Evolutionary conservation across 2,888 invertebrate genomes (phyloP), one percentile per base, ranked within the genome.

Genomic region (Andricus quercusramuli): DNA sequence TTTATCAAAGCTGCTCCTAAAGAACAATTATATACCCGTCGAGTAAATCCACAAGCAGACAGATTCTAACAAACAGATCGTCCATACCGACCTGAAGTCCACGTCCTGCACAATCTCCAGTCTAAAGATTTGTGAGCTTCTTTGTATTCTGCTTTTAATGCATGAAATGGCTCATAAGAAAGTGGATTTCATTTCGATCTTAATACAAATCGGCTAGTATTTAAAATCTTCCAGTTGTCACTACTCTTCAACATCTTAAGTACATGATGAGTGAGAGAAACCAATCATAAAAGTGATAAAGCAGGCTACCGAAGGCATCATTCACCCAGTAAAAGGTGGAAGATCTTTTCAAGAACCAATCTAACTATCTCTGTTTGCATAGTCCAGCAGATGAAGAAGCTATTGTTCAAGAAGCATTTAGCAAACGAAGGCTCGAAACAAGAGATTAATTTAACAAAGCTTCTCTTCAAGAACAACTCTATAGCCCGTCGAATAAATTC

Each of bases 91-190:
- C 25, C 51, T 2, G 32, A 78, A 65, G 32, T 78, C 32, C 32
- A 66, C 51, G 66, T 78, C 47, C 65, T 78, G 78, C 51, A 66
- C 66, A 66, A 47, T 66, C 22, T 66, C 17, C 66, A 51, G 29
- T 41, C 41, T 74, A n/a, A 74, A 74, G 56, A 56, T 65, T 32
- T 32, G 32, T 32, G 0, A 32, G 32, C 32, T 32, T 32, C 32
- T 32, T 32, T 32, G 32, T 32, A 5, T 32, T 32, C 32, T 6
- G 3, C 32, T 32, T 32, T 32, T 32, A 6, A 32, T 32, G 32
- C 32, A 32, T 32, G 32, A 32, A 32, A 32, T 3, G 32, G 32
- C 32, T 32, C 32, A 32, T 32, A 32, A 32, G 32, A 32, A 32
- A 32, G 32, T 32, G 6, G 32, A 32, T 32, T 32, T 32, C 32